phyloP scores from a whole-genome alignment of 2,113 vertebrate species.

The Cisticola juncidis region DNA sequence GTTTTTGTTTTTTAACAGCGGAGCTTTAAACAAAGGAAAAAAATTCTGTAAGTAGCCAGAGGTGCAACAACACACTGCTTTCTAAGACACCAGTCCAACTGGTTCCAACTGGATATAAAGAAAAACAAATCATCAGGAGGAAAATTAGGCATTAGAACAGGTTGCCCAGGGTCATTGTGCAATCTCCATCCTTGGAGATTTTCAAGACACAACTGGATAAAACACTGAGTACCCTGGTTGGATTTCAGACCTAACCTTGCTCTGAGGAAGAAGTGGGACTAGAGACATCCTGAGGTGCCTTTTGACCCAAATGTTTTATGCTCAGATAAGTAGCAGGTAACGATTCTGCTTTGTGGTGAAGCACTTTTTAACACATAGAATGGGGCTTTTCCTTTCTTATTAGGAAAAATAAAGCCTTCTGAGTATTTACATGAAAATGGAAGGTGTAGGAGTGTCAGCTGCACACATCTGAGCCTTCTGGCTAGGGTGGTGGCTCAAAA shows the following conservation, averaged over 20 bases:
- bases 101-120: not conserved
- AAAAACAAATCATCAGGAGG: not conserved
- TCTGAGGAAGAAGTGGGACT: not conserved
- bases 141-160: not conserved
- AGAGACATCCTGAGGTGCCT: not conserved
- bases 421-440: conserved; percentile 3
- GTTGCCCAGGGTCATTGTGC: not conserved
- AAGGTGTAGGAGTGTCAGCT: not conserved
- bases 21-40: not conserved
- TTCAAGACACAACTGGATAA: not conserved
- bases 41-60: not conserved
- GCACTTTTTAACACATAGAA: not conserved
- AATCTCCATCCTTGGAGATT: not conserved
- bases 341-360: not conserved
- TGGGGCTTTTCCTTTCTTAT: not conserved
- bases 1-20: not conserved
- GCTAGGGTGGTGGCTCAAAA: not conserved
- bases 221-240: not conserved
- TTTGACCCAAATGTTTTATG: not conserved
- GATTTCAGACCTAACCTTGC: not conserved
- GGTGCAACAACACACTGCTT: not conserved
- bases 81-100: not conserved
- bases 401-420: not conserved
- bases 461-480: not conserved
- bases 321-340: not conserved